Conservation (phyloP, 1,140 invertebrate species). For the Nomia melanderi region DNA sequence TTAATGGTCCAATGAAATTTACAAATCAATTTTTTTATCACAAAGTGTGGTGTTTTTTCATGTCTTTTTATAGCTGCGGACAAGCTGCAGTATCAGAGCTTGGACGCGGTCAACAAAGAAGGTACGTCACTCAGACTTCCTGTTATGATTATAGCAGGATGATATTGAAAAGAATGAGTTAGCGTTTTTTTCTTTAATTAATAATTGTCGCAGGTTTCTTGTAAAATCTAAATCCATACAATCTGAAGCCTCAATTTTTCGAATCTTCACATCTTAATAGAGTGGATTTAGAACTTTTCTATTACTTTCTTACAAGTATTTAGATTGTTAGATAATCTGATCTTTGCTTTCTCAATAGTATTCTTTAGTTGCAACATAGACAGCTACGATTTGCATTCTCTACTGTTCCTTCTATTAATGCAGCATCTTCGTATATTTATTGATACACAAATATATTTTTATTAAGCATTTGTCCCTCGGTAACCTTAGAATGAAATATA, state of each 20-base stretch:
- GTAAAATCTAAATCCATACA: neutral
- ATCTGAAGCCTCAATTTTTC: neutral
- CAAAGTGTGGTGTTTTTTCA: conserved; percentile 71
- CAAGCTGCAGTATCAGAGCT: conserved; percentile 84
- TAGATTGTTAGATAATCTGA: neutral
- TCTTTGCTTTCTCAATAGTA: conserved; percentile 19
- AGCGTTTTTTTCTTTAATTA: conserved; percentile 10
- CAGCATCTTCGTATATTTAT: conserved; percentile 18
- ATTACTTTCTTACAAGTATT: neutral
- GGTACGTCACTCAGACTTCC: conserved; percentile 78
- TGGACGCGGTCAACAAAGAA: conserved; percentile 84
- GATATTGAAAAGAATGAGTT: conserved; percentile 12
- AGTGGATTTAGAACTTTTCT: neutral
- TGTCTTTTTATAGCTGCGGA: conserved; percentile 82
- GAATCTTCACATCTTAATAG: neutral
- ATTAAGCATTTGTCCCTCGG: conserved; percentile 19
- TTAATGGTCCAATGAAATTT: conserved; percentile 19
- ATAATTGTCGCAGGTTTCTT: conserved; percentile 1
- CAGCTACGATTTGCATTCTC: conserved; percentile 22
- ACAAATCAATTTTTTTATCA: conserved; percentile 33
- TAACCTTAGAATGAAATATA: conserved; percentile 4
- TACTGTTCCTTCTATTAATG: neutral
- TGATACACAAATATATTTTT: neutral
- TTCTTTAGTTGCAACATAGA: conserved; percentile 4
- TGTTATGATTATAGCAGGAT: conserved; percentile 20